Evolutionary conservation across 2,113 vertebrate species (phyloP), one percentile per base, ranked within the genome.

Genomic region (Gadus macrocephalus): DNA sequence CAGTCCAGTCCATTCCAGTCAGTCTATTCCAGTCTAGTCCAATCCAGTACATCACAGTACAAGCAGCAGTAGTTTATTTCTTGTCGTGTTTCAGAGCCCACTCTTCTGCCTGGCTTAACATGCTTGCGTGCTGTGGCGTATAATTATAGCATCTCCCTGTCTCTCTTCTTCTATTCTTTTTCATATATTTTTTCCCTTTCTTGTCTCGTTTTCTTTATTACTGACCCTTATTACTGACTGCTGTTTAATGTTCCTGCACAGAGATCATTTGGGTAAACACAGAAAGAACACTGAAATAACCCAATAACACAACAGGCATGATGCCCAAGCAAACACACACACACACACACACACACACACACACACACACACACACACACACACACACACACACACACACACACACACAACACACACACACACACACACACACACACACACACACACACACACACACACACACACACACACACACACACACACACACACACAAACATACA

Each of bases 101-200:
- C 59, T 77, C 73, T 77, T 84, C 74, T 82, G 78, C 77, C 75
- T 78, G 62, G 70, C 66, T 70, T 69, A 49, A 76, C 58, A 68
- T 19, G 58, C 68, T 78, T 20, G 66, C 67, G 53, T 84, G 77
- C 71, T 63, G 56, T 11, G 11, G 28, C 64, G 64, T 68, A 67
- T 75, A 82, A 82, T 82, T 75, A 76, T 64, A 84, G 77, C 81
- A 76, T 81, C 67, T 79, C 56, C 20, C 22, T 65, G 27, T 19
- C 53, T 67, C 49, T 17, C 59, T 65, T 73, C 69, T 63, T 17
- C 75, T 68, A 64, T 66, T 74, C 67, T 27, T 15, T 15, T 9
- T 19, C 28, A 2, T 22, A 20, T 35, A 5, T 17, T 14, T 62
- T 6, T 11, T 14, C 27, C 60, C 60, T 68, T 58, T 68, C 42